These are phyloP conservation scores for Bhutanitis thaidina DNA, from an alignment of 2,888 invertebrate species.

Conservation along the genomic window DNA sequence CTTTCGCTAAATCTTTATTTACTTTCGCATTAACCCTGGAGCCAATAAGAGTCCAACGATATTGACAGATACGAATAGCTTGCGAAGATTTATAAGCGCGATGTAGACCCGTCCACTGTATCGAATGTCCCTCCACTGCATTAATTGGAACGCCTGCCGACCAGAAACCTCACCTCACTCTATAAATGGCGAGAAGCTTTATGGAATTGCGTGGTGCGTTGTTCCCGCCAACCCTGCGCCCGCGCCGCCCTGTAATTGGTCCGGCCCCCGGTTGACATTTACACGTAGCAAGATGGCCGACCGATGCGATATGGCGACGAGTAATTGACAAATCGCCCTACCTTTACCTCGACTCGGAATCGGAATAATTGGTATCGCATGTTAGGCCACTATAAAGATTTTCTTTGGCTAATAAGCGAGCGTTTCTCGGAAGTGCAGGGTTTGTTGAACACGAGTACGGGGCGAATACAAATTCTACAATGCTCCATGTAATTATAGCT, in stretches of 20 bases:
- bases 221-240: slow-evolving; percentile 67
- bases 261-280: slow-evolving; percentile 72
- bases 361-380: slow-evolving; percentile 33
- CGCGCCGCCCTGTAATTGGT: slow-evolving; percentile 75
- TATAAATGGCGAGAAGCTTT: slow-evolving; percentile 75
- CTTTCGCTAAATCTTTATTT: slow-evolving; percentile 28
- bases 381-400: slow-evolving; percentile 33
- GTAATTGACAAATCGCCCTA: slow-evolving; percentile 71
- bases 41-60: slow-evolving; percentile 16
- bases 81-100: slow-evolving; percentile 14
- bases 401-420: slow-evolving; percentile 30
- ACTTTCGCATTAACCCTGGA: slow-evolving; percentile 17
- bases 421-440: slow-evolving; percentile 29
- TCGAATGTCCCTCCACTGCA: slow-evolving; percentile 55
- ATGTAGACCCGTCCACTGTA: slow-evolving; percentile 30
- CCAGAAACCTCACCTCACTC: slow-evolving; percentile 59
- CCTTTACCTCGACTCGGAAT: slow-evolving; percentile 29
- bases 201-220: slow-evolving; percentile 70
- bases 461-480: slow-evolving; percentile 29
- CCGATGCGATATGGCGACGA: slow-evolving; percentile 61
- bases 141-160: slow-evolving; percentile 71
- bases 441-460: slow-evolving; percentile 22
- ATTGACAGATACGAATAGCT: slow-evolving; percentile 20
- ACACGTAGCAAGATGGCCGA: slow-evolving; percentile 74
- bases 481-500: slow-evolving; percentile 25